A percentile compares a stretch with the other conserved stretches of the same genome.
phyloP scores from a whole-genome alignment of 2,888 invertebrate species.

The Drosophila stalkeri region DNA sequence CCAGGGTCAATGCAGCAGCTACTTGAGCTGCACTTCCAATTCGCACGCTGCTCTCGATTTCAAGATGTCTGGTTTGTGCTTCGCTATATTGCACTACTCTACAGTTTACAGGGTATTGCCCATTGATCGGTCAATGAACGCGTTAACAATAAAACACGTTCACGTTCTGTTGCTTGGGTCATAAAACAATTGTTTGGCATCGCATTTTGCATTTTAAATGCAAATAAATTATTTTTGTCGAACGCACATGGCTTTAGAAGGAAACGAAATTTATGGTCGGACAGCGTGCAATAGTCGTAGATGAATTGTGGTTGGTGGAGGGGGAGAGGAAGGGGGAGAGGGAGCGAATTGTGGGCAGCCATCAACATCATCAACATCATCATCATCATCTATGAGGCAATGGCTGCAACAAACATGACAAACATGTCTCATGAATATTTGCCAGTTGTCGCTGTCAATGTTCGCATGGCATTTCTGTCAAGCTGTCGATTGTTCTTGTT shows the following conservation, averaged over 20 bases:
- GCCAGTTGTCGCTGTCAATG: conserved; percentile 53
- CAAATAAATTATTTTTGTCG: conserved; percentile 68
- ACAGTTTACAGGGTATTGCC: background rate
- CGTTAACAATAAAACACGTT: conserved; percentile 10
- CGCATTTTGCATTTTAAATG: conserved; percentile 59
- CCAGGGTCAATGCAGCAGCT: conserved; percentile 17
- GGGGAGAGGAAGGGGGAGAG: background rate
- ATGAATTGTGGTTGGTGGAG: too few species aligned
- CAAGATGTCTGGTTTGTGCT: conserved; percentile 13
- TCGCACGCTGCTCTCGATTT: conserved; percentile 11
- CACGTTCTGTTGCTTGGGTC: conserved; percentile 7
- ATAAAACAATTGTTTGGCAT: conserved; percentile 45
- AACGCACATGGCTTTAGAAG: conserved; percentile 21
- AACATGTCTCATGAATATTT: conserved; percentile 78
- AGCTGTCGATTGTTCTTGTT: conserved; percentile 25
- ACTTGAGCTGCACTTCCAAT: conserved; percentile 38
- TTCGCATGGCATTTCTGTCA: conserved; percentile 51
- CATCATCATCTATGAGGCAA: conserved; percentile 39
- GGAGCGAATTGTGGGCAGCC: background rate
- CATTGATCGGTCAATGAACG: conserved; percentile 28
- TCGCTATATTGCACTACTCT: conserved; percentile 4
- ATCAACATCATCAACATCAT: conserved; percentile 27
- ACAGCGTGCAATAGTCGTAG: background rate
- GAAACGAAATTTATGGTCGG: conserved; percentile 29
- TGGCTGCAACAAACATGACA: conserved; percentile 25